A percentile compares a stretch with the other conserved stretches of the same genome.
Evolutionary conservation across 2,888 invertebrate genomes (phyloP).

Genomic region (Neoscelio sp.): DNA sequence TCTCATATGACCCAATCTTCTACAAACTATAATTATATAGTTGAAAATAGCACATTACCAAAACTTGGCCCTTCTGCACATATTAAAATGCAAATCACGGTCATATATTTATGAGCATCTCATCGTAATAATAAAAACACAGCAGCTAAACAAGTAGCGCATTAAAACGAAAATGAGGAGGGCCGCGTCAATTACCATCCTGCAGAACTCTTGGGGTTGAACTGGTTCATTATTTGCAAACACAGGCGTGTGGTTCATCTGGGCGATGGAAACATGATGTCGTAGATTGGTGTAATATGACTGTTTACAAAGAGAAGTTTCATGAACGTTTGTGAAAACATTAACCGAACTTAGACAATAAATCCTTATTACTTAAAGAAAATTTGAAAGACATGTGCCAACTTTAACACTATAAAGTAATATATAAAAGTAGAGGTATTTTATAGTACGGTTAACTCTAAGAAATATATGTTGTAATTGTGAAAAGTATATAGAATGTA

Average conservation of each 20-base stretch:
- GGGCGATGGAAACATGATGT: conserved; percentile 5
- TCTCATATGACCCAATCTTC: neutral
- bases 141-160: conserved; percentile 32
- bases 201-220: conserved; percentile 13
- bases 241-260: conserved; percentile 1
- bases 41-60: neutral
- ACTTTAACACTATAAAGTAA: no score
- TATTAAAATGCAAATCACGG: neutral
- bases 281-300: conserved; percentile 15
- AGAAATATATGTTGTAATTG: no score
- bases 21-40: neutral
- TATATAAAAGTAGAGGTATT: no score
- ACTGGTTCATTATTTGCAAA: conserved; percentile 43
- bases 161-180: conserved; percentile 45
- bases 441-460: no score
- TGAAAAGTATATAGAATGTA: no score
- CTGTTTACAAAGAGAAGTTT: no score
- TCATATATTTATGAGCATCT: neutral
- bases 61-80: neutral
- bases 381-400: no score
- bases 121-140: conserved; percentile 24
- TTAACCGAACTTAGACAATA: no score
- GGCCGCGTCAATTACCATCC: conserved; percentile 30
- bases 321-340: no score
- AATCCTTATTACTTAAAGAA: no score